Conservation (phyloP, 2,797 vertebrate genomes). For the Siniperca obscura region DNA sequence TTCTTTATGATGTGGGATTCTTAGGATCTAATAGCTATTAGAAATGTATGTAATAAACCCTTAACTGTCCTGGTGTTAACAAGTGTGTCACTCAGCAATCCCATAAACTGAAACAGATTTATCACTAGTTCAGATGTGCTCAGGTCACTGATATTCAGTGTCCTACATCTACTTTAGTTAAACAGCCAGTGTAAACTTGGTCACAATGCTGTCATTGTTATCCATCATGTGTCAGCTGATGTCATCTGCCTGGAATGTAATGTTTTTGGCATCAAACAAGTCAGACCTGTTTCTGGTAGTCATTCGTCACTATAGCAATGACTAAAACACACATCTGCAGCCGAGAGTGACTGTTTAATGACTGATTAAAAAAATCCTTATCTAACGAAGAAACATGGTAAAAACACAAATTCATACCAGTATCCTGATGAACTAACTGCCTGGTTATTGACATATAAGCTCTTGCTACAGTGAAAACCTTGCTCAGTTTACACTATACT, state of each 20-base stretch:
- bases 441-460: not conserved
- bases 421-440: not conserved
- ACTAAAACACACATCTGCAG: not conserved
- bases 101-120: not conserved
- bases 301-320: not conserved
- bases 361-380: constrained; percentile 3
- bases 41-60: not conserved
- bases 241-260: constrained; percentile 7
- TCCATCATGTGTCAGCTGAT: constrained; percentile 39
- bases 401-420: not conserved
- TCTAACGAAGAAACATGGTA: not conserved
- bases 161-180: not conserved
- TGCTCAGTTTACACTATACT: not conserved
- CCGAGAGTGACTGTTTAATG: not conserved
- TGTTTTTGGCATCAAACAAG: constrained; percentile 41
- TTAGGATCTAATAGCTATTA: not conserved
- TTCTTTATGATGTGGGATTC: not conserved
- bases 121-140: not conserved
- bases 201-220: constrained; percentile 6
- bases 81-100: not conserved
- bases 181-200: not conserved
- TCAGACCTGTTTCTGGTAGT: constrained; percentile 33
- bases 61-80: not conserved
- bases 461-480: not conserved
- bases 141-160: not conserved